Evolutionary conservation across 2,888 invertebrate genomes (phyloP), one percentile per base, ranked within the genome.

Genomic region (Athripsodes cinereus): DNA sequence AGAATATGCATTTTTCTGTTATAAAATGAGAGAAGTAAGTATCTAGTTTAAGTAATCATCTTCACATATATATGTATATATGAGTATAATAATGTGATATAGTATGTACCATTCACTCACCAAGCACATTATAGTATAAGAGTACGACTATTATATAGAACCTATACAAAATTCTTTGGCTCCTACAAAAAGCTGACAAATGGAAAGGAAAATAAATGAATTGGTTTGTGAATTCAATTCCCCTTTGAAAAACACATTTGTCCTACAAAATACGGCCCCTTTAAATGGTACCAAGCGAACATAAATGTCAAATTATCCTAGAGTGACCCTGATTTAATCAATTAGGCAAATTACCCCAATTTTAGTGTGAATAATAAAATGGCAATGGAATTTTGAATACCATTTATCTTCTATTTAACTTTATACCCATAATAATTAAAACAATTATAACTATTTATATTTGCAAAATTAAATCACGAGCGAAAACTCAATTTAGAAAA

Each of bases 251-350:
- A 40, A 40, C 40, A 40, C 40, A 40, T 40, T 40, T 40, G 40
- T 40, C 40, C 40, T 16, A 40, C 40, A 40, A 16, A 40, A 40
- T 13, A 13, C 21, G 47, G 13, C 47, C 47, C 47, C 19, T 47
- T 47, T 20, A 16, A 47, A 21, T 21, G 16, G 47, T 20, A 47
- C 47, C 21, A 20, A 21, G 40, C 40, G n/a, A 13, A 26, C 46
- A 49, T 26, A 48, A 48, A 55, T 48, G 48, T 54, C 49, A 55
- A 53, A 58, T 53, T 53, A 58, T 53, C 52, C 50, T 22, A 44
- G 22, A 22, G 52, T 35, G 58, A 53, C 58, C 52, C 58, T 53
- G 58, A 53, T 58, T 58, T 49, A 53, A 53, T 26, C 44, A 50
- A 58, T 58, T 48, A 34, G 35, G 48, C 47, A 53, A 58, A 58